Evolutionary conservation across 1,140 invertebrate species (phyloP).

Genomic region (Oryctes rhinoceros): DNA sequence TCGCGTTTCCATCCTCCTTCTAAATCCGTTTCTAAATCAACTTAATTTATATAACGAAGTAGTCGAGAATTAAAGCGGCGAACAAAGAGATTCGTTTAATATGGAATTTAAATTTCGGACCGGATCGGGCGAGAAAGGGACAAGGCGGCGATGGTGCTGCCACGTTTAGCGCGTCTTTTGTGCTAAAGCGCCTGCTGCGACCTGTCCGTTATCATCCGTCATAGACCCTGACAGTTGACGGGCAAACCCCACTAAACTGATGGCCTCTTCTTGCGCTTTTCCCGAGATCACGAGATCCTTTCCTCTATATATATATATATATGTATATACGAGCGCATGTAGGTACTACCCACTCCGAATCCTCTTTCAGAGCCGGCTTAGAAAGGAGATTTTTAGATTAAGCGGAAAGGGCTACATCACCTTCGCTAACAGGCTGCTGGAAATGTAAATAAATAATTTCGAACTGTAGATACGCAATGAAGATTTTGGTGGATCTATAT

Average conservation of each 20-base stretch:
- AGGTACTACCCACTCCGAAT: not conserved
- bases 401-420: not conserved
- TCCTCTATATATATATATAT: not conserved
- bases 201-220: constrained; percentile 38
- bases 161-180: constrained; percentile 14
- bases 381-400: constrained; percentile 15
- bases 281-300: constrained; percentile 3
- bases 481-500: not conserved
- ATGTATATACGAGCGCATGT: not conserved
- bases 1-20: not conserved
- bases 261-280: constrained; percentile 25
- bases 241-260: constrained; percentile 36
- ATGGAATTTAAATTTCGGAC: constrained; percentile 20
- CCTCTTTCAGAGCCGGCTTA: constrained; percentile 25
- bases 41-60: constrained; percentile 34
- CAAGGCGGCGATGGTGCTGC: not conserved
- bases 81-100: constrained; percentile 34
- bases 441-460: constrained; percentile 19
- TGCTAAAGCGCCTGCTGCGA: constrained; percentile 2
- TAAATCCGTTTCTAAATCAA: constrained; percentile 24
- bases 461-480: not conserved
- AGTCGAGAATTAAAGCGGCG: not conserved
- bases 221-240: constrained; percentile 36
- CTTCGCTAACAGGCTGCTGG: not conserved
- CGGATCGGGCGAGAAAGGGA: not conserved